These are phyloP conservation scores for Melanotus villosus DNA, from an alignment of 2,888 invertebrate species.

Conservation along the genomic window DNA sequence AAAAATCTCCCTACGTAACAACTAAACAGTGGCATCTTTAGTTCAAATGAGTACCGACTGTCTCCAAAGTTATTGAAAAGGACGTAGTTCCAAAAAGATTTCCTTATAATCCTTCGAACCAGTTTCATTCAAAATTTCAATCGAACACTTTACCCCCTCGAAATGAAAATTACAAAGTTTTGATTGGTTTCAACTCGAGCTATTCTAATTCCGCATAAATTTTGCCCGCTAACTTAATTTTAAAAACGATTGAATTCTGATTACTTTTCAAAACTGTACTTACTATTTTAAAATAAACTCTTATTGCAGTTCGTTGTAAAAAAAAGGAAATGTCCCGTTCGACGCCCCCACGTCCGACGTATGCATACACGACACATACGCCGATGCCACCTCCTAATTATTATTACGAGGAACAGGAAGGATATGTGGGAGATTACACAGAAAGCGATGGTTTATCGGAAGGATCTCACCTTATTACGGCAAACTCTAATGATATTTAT, in stretches of 20 bases:
- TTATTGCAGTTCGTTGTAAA: too few relatives aligned
- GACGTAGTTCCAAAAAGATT: too few relatives aligned
- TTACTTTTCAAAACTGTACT: constrained; percentile 5
- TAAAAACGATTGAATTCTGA: background rate
- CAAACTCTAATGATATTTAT: constrained; percentile 55
- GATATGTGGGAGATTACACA: constrained; percentile 56
- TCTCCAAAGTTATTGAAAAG: too few relatives aligned
- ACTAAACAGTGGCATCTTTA: too few relatives aligned
- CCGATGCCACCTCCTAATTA: constrained; percentile 44
- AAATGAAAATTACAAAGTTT: constrained; percentile 12
- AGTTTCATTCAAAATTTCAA: background rate
- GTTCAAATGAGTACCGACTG: too few relatives aligned
- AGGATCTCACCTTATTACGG: constrained; percentile 7
- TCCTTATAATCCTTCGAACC: constrained; percentile 5
- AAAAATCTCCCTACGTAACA: too few relatives aligned
- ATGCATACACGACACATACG: constrained; percentile 26
- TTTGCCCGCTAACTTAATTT: constrained; percentile 9
- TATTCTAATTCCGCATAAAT: constrained; percentile 8
- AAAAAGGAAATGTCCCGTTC: constrained; percentile 19
- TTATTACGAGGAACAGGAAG: constrained; percentile 56
- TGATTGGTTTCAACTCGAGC: constrained; percentile 17
- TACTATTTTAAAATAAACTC: background rate
- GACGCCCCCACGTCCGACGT: constrained; percentile 7
- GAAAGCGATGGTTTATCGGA: constrained; percentile 55
- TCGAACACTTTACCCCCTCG: background rate